Evolutionary conservation across 2,113 vertebrate species (phyloP), one percentile per base, ranked within the genome.

Genomic region (Nothobranchius kuhntae): DNA sequence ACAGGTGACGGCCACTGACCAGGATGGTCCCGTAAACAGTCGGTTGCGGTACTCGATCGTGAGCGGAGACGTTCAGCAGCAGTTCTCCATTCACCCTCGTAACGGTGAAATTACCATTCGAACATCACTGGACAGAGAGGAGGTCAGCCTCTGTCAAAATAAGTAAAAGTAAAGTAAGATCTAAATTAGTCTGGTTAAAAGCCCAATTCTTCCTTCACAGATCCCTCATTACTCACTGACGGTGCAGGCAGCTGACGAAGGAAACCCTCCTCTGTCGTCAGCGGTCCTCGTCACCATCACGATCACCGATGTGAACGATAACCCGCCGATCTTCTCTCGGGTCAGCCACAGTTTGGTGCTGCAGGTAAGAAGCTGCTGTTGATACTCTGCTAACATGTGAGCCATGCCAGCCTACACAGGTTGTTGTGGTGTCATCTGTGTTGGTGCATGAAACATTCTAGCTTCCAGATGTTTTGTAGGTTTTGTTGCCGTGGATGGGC

Each of bases 221-320:
- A 89, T 87, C 24, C 83, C 95, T 50, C 95, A 95, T 77, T 98
- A 98, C 30, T 93, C 93, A 1, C 88, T 99, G 87, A 95, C 91
- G 6, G 90, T 99, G 68, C 94, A 93, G 81, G 97, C 98, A 14
- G 93, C 68, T 0, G 98, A 99, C 62, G 95, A 93, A 0, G 98
- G 98, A 4, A 75, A 74, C 13, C 93, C 95, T 0, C 84, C 96
- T 0, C 92, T 96, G 65, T 95, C 91, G 17, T 93, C 93, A 0
- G 96, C 97, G 0, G 90, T 85, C 0, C 84, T 92, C 9, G 75
- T 97, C 21, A 83, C 78, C 0, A 36, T 99, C 86, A 93, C 92
- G 0, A 91, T 98, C 61, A 81, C 86, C 1, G 98, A 99, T 17
- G 91, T 97, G 87, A 99, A 99, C 9, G 98, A 99, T 86, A 98